phyloP scores from a whole-genome alignment of 2,797 vertebrate genomes.

The Craterocephalus amniculus region DNA sequence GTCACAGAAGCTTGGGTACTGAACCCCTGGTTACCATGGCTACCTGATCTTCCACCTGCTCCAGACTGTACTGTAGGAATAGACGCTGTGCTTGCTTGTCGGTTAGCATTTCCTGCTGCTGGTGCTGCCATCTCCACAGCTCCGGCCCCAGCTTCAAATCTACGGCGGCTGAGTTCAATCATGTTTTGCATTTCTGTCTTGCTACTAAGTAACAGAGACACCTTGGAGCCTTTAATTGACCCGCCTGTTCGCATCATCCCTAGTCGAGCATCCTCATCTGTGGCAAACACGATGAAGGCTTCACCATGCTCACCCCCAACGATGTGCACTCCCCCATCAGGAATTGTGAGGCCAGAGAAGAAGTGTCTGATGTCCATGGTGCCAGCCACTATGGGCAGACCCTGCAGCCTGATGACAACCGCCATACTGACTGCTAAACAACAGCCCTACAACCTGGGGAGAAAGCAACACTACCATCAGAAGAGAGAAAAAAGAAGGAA shows the following conservation, averaged over 20 bases:
- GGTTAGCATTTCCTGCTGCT: constrained; percentile 86
- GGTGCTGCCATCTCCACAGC: constrained; percentile 81
- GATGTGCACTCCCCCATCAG: constrained; percentile 99
- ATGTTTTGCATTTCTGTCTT: constrained; percentile 99
- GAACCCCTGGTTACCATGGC: constrained; percentile 88
- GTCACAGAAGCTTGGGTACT: constrained; percentile 82
- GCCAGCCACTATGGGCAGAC: constrained; percentile 99
- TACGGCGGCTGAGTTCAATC: constrained; percentile 98
- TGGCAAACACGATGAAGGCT: constrained; percentile 99
- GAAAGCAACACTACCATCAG: constrained; percentile 96
- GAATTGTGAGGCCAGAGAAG: constrained; percentile 99
- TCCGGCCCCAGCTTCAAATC: constrained; percentile 91
- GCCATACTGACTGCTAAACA: constrained; percentile 95
- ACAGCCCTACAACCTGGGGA: constrained; percentile 93
- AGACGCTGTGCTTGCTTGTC: constrained; percentile 84
- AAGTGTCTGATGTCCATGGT: constrained; percentile 99
- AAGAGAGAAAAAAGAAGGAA: constrained; percentile 59
- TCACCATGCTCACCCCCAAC: constrained; percentile 99
- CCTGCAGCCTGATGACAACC: constrained; percentile 99
- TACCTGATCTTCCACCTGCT: constrained; percentile 85
- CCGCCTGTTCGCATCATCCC: constrained; percentile 99
- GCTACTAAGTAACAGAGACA: constrained; percentile 97
- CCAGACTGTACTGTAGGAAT: constrained; percentile 79
- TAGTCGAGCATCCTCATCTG: constrained; percentile 99
- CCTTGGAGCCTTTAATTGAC: constrained; percentile 98